Evolutionary conservation across 1,140 invertebrate species (phyloP), one percentile per base, ranked within the genome.

Genomic region (Zaprionus nigranus): DNA sequence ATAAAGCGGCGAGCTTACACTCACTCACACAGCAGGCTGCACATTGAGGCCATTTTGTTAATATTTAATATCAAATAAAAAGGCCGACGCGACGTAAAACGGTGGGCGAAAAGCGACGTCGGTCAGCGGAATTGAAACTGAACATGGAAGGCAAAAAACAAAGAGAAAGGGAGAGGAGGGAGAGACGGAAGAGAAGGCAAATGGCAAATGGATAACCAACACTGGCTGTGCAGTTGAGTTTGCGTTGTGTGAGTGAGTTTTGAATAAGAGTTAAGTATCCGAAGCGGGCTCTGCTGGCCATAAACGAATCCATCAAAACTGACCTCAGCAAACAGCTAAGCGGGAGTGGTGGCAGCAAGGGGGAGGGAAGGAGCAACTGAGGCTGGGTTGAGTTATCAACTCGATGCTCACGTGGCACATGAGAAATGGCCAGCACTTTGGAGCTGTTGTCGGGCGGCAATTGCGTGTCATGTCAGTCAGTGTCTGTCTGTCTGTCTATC

Each of bases 21-120:
- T 59, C 84, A 78, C 78, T 65, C 59, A 69, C 65, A 77, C 71
- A 64, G 57, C 65, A 57, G 53, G 60, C 57, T 75, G 79, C 80
- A 76, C 90, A 91, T 85, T 85, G 84, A 85, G 88, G 88, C 90
- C 88, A 91, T 91, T 91, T 91, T 85, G 81, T 91, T 91, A 91
- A 91, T 91, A 91, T 91, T 91, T 91, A 91, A 91, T 91, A 82
- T 78, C 79, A 85, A 90, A 85, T 90, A 90, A 51, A 90, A 87
- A 87, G 81, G 81, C 75, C 71, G 64, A 71, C 49, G 65, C 54
- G 58, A 58, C 54, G 46, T 46, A 70, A 76, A 76, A 82, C 78
- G 70, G 53, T 59, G 66, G 59, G 43, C 43, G 74, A 78, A 20
- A 73, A 57, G 38, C 54, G 58, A 46, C 58, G 51, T 26, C 53